Evolutionary conservation across 2,888 invertebrate species (phyloP).

Genomic region (Parnassius orleans): DNA sequence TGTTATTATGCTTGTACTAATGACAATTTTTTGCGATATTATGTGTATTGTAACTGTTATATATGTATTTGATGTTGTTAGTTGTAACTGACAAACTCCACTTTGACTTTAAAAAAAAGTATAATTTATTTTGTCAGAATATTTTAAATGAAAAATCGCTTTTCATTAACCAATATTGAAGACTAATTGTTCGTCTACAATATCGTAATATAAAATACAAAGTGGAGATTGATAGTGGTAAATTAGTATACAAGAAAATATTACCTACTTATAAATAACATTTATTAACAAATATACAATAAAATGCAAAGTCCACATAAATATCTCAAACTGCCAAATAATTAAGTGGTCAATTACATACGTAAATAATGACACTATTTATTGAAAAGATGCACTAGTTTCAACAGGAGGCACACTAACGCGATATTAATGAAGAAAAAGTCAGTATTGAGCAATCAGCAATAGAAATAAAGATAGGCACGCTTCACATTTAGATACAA

Average conservation of each 20-base stretch:
- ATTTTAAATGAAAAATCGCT: too few species aligned
- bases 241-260: background rate
- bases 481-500: too few species aligned
- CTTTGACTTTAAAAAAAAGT: background rate
- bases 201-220: background rate
- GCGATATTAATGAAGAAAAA: background rate
- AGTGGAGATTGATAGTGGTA: background rate
- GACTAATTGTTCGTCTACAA: too few species aligned
- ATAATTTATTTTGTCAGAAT: too few species aligned
- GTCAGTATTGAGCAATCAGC: too few species aligned
- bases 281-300: too few species aligned
- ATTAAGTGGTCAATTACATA: conserved; percentile 38
- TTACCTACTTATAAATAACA: too few species aligned
- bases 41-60: background rate
- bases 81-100: conserved; percentile 2
- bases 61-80: too few species aligned
- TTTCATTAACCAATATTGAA: too few species aligned
- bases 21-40: conserved; percentile 29
- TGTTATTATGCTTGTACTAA: conserved; percentile 35
- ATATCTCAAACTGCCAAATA: conserved; percentile 39
- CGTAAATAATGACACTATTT: conserved; percentile 24
- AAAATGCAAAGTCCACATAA: conserved; percentile 25
- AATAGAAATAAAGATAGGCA: too few species aligned
- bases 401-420: conserved; percentile 21
- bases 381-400: conserved; percentile 28